These are phyloP conservation scores for Odontocolon sp. DNA, from an alignment of 2,888 invertebrate species.

Conservation along the genomic window DNA sequence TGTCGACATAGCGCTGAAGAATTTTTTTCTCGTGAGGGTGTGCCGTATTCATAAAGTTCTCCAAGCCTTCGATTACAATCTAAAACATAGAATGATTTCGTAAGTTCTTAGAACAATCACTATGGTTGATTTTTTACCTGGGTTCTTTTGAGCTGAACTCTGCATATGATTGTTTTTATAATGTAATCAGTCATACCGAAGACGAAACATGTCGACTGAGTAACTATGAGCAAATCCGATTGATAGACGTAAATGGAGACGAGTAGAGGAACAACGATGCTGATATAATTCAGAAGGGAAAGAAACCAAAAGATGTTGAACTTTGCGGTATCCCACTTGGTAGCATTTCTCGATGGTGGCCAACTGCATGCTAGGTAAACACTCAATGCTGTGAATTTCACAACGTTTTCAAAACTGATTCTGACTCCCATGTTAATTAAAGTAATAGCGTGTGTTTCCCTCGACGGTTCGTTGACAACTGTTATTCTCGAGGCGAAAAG, in stretches of 20 bases:
- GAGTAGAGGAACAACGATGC: conserved; percentile 45
- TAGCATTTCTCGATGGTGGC: conserved; percentile 39
- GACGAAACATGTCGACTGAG: conserved; percentile 59
- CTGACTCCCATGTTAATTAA: background rate
- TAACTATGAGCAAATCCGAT: conserved; percentile 46
- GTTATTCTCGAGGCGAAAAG: no score
- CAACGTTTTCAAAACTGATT: conserved; percentile 38
- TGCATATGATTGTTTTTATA: conserved; percentile 59
- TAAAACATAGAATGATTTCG: conserved; percentile 2
- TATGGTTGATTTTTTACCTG: conserved; percentile 60
- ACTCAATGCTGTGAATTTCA: conserved; percentile 52
- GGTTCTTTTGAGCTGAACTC: conserved; percentile 51
- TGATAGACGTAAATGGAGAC: conserved; percentile 45
- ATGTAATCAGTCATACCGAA: conserved; percentile 59
- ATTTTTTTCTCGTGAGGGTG: conserved; percentile 25
- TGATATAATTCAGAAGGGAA: conserved; percentile 2
- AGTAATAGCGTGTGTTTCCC: background rate
- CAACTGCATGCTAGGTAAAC: conserved; percentile 57
- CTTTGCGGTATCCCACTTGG: conserved; percentile 28
- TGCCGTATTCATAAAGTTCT: conserved; percentile 53
- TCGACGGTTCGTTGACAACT: background rate
- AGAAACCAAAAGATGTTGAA: conserved; percentile 48
- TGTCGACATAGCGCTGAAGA: conserved; percentile 57
- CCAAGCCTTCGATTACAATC: conserved; percentile 48
- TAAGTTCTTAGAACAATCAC: no score